These are phyloP conservation scores for Lophius piscatorius DNA, from an alignment of 2,113 vertebrate genomes.

Conservation along the genomic window DNA sequence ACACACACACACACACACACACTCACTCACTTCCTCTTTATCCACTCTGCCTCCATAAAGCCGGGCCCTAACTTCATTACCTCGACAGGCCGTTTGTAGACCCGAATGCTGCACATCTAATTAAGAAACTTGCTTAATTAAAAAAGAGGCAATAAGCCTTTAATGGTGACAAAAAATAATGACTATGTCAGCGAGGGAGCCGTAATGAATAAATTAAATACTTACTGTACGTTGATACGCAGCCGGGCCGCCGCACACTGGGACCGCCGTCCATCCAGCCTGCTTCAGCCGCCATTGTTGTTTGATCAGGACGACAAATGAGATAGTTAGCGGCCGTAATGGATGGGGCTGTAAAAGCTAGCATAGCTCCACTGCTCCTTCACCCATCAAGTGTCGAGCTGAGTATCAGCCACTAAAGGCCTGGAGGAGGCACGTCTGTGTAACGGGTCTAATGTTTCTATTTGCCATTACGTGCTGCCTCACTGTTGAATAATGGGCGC, in stretches of 20 bases:
- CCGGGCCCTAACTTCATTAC: slow-evolving; percentile 65
- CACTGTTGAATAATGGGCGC: too few relatives aligned
- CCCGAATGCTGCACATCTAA: slow-evolving; percentile 67
- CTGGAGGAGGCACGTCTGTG: too few relatives aligned
- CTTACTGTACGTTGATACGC: slow-evolving; percentile 7
- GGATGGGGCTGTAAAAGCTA: slow-evolving; percentile 57
- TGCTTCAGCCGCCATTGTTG: slow-evolving; percentile 22
- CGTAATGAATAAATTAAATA: slow-evolving; percentile 74
- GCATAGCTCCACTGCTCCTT: slow-evolving; percentile 32
- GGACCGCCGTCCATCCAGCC: background rate
- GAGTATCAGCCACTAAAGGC: too few relatives aligned
- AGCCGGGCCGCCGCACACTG: too few relatives aligned
- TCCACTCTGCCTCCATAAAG: slow-evolving; percentile 56
- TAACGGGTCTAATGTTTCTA: too few relatives aligned
- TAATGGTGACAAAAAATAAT: slow-evolving; percentile 73
- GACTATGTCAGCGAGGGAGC: slow-evolving; percentile 58
- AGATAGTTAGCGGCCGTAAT: slow-evolving; percentile 63
- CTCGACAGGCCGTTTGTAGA: slow-evolving; percentile 60
- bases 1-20: slow-evolving; percentile 24
- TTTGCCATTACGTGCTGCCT: too few relatives aligned
- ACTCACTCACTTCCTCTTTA: slow-evolving; percentile 22
- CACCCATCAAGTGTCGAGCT: too few relatives aligned
- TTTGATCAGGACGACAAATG: slow-evolving; percentile 67
- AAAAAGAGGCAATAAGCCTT: slow-evolving; percentile 73
- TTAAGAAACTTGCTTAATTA: slow-evolving; percentile 80